Percentiles rank a stretch among this genome's conserved stretches.
These are phyloP conservation scores for Argya squamiceps DNA, from an alignment of 2,797 vertebrate genomes.

Conservation along the genomic window DNA sequence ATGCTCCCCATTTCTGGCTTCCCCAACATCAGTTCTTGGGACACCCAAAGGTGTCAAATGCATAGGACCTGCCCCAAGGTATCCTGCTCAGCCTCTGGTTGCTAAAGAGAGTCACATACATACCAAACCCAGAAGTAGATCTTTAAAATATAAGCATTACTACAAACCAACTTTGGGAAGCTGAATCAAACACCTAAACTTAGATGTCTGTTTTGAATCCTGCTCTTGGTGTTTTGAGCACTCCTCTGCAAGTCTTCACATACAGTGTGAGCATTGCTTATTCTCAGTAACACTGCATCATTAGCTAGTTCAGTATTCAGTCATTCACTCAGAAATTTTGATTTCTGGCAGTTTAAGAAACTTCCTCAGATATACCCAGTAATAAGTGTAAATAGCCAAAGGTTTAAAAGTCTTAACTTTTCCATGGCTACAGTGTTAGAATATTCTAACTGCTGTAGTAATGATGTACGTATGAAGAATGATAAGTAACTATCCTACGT, in stretches of 20 bases:
- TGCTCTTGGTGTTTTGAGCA: background rate
- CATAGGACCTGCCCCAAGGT: background rate
- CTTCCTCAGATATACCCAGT: background rate
- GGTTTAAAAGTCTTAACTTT: background rate
- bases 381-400: background rate
- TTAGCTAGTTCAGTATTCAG: background rate
- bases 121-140: background rate
- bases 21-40: fast-evolving
- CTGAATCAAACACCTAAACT: background rate
- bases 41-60: background rate
- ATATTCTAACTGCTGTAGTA: background rate
- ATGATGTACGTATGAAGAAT: background rate
- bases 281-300: background rate
- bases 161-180: background rate
- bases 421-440: background rate
- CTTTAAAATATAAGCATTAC: background rate
- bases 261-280: background rate
- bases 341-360: background rate
- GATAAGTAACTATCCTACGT: background rate
- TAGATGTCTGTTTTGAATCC: background rate
- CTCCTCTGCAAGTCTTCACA: background rate
- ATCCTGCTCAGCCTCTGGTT: background rate
- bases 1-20: background rate
- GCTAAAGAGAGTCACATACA: fast-evolving
- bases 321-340: background rate